Conservation (phyloP, 2,797 vertebrate genomes). For the Crypturellus tataupa region DNA sequence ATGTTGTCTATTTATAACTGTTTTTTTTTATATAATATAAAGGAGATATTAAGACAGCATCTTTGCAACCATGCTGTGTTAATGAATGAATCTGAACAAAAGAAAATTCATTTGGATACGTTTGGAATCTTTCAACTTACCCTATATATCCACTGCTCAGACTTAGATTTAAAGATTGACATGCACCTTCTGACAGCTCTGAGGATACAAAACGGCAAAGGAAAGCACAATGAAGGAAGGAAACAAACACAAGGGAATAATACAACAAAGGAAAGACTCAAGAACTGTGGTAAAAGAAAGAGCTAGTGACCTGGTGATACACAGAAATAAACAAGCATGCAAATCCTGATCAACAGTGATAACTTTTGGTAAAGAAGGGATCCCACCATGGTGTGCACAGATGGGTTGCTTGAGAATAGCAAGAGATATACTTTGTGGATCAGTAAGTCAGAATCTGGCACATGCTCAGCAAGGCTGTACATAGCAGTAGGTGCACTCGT, state of each 20-base stretch:
- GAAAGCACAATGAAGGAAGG: not conserved
- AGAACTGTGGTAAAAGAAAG: not conserved
- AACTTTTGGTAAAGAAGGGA: not conserved
- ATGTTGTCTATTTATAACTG: rapidly evolving
- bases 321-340: not conserved
- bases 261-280: not conserved
- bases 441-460: not conserved
- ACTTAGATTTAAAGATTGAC: not conserved
- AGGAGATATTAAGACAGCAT: not conserved
- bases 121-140: not conserved
- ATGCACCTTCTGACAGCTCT: not conserved
- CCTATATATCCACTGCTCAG: not conserved
- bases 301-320: not conserved
- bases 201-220: not conserved
- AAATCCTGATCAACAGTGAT: not conserved
- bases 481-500: not conserved
- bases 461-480: not conserved
- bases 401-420: not conserved
- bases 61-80: not conserved
- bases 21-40: not conserved
- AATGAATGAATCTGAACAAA: not conserved
- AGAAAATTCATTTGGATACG: not conserved
- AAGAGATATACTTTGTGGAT: not conserved
- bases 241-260: not conserved
- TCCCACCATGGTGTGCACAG: not conserved